Evolutionary conservation across 1,140 invertebrate species (phyloP), one percentile per base, ranked within the genome.

Genomic region (Drosophila novamexicana): DNA sequence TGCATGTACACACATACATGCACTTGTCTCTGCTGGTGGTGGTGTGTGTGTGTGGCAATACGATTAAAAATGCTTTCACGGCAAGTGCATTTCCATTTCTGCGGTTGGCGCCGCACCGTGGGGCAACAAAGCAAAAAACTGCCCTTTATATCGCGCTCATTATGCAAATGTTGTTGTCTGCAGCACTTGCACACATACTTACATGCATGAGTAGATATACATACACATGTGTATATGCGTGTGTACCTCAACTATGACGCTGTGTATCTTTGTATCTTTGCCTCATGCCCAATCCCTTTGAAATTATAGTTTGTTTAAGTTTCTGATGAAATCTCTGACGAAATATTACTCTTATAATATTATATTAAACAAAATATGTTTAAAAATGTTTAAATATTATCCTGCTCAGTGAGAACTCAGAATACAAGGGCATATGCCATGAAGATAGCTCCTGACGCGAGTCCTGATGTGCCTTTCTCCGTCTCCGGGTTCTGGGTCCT

Each of bases 41-140:
- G 18, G 1, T 18, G 18, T 34, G 40, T 37, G 54, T 44, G 22
- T 16, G 52, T 3, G 22, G 70, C 70, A 81, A 89, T 89, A 59
- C 85, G 84, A 89, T 89, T 89, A 89, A 89, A 89, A 89, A 89
- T 88, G 84, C 84, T 89, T 89, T 89, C 85, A 89, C 85, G 84
- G 74, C 85, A 84, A 89, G 80, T 89, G 84, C 85, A 89, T 84
- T 81, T 90, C 77, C 84, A 89, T 81, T 89, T 84, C 77, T 88
- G 84, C 77, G 84, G 84, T 89, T 68, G 67, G 10, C 49, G 44
- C n/a, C 12, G 50, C 63, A 50, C 54, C 39, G 40, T 53, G 34
- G 59, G 54, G 47, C 40, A 34, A 42, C 39, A 44, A 56, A 47
- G n/a, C 10, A 64, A 32, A 42, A 42, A 42, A 44, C 32, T 75